Evolutionary conservation across 2,113 vertebrate species (phyloP).

Genomic region (Riparia riparia): DNA sequence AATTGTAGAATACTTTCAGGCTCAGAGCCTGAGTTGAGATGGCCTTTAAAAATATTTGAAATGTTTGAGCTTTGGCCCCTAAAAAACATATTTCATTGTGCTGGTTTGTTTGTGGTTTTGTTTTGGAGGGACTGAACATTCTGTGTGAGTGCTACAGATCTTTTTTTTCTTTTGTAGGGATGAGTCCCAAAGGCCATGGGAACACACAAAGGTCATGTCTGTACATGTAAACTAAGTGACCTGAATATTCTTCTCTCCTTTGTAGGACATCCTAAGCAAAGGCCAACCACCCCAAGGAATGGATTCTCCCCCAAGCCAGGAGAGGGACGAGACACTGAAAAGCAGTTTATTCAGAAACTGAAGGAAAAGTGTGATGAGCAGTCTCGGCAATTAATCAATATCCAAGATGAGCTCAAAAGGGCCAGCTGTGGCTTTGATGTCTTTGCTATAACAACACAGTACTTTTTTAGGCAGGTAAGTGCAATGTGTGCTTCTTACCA

Average conservation of each 20-base stretch:
- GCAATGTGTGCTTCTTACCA: not conserved
- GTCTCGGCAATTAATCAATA: slow-evolving; percentile 77
- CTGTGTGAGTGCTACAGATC: not conserved
- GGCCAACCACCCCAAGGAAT: slow-evolving; percentile 71
- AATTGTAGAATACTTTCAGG: not conserved
- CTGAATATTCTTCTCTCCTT: not conserved
- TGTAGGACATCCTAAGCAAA: slow-evolving; percentile 82
- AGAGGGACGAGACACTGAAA: slow-evolving; percentile 81
- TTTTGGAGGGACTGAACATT: not conserved
- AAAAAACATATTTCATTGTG: not conserved
- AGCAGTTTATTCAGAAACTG: slow-evolving; percentile 83
- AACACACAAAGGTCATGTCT: not conserved
- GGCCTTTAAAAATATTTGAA: not conserved
- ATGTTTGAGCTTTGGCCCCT: not conserved
- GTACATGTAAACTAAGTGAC: not conserved
- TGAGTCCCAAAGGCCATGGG: not conserved
- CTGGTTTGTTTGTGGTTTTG: not conserved
- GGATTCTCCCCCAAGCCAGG: slow-evolving; percentile 77
- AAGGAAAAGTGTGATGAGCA: slow-evolving; percentile 87
- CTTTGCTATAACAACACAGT: slow-evolving; percentile 88
- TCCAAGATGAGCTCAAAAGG: slow-evolving; percentile 82
- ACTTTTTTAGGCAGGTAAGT: slow-evolving; percentile 91
- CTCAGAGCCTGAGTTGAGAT: not conserved
- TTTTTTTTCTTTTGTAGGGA: not conserved
- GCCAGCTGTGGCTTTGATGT: slow-evolving; percentile 84